phyloP scores from a whole-genome alignment of 2,113 vertebrate species.

The Hystrix brachyura region DNA sequence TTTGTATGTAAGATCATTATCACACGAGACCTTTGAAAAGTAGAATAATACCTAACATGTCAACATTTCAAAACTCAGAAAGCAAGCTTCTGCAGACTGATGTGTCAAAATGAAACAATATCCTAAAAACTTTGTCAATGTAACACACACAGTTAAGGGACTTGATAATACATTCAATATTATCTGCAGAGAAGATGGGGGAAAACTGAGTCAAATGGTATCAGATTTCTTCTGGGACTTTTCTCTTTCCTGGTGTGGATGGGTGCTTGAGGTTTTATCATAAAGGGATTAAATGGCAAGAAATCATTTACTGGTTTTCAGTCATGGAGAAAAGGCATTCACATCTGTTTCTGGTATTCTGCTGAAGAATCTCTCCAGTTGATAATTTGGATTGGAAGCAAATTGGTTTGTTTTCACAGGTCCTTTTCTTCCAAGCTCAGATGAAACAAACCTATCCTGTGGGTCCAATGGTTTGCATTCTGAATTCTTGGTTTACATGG shows the following conservation, averaged over 20 bases:
- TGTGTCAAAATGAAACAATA: slow-evolving; percentile 76
- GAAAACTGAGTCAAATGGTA: slow-evolving; percentile 48
- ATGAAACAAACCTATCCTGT: slow-evolving; percentile 88
- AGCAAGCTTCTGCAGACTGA: slow-evolving; percentile 69
- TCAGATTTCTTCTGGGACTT: slow-evolving; percentile 80
- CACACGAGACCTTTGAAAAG: slow-evolving; percentile 75
- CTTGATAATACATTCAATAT: slow-evolving; percentile 73
- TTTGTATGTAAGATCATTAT: slow-evolving; percentile 44
- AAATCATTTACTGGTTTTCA: slow-evolving; percentile 78
- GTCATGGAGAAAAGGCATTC: slow-evolving; percentile 77
- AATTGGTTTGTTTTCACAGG: slow-evolving; percentile 87
- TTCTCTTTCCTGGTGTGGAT: slow-evolving; percentile 71
- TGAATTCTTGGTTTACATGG: slow-evolving; percentile 85
- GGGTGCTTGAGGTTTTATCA: slow-evolving; percentile 83
- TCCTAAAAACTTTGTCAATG: slow-evolving; percentile 80
- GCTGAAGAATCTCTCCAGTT: slow-evolving; percentile 86
- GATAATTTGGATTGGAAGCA: slow-evolving; percentile 87
- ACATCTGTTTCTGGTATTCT: slow-evolving; percentile 89
- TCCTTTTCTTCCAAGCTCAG: slow-evolving; percentile 84
- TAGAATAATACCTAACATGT: slow-evolving; percentile 45
- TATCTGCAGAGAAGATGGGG: slow-evolving; percentile 79
- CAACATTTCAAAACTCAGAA: slow-evolving; percentile 68
- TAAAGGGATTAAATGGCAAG: slow-evolving; percentile 81
- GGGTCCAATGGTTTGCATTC: slow-evolving; percentile 84
- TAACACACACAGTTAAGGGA: slow-evolving; percentile 68